Percentiles rank a stretch among this genome's conserved stretches.
Conservation (phyloP, 1,140 invertebrate genomes). For the Helicorthomorpha holstii region DNA sequence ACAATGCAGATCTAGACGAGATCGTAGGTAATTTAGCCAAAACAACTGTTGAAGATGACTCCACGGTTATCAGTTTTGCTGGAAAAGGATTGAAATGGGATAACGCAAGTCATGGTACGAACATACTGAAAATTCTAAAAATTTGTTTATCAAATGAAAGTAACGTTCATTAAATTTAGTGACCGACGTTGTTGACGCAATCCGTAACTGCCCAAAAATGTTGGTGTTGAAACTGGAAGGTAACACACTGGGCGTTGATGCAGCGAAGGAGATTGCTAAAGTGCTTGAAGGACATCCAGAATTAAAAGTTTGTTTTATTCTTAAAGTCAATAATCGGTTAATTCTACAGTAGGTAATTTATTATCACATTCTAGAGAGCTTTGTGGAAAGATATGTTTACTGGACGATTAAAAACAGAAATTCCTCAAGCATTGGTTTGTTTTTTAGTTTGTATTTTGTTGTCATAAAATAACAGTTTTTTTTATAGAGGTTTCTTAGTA, state of each 20-base stretch:
- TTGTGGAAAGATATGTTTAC: constrained; percentile 96
- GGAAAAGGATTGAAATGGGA: constrained; percentile 46
- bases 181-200: constrained; percentile 15
- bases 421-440: constrained; percentile 64
- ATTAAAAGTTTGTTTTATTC: constrained; percentile 37
- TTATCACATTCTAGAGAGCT: constrained; percentile 26
- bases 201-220: constrained; percentile 15
- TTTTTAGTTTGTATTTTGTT: not conserved
- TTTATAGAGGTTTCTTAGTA: constrained; percentile 51
- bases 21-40: constrained; percentile 17
- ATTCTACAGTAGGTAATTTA: not conserved
- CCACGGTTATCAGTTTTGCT: constrained; percentile 36
- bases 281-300: constrained; percentile 53
- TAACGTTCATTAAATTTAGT: constrained; percentile 10
- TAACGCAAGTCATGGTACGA: constrained; percentile 43
- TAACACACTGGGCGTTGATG: constrained; percentile 79
- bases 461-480: not conserved
- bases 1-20: not conserved
- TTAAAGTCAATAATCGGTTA: not conserved
- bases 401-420: constrained; percentile 82
- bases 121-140: not conserved
- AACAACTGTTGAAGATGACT: constrained; percentile 17
- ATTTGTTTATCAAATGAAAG: not conserved
- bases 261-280: constrained; percentile 64
- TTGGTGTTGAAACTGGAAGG: constrained; percentile 60